Base-by-base conservation (phyloP, 1,140 invertebrate species). In the Ectropis grisescens region DNA sequence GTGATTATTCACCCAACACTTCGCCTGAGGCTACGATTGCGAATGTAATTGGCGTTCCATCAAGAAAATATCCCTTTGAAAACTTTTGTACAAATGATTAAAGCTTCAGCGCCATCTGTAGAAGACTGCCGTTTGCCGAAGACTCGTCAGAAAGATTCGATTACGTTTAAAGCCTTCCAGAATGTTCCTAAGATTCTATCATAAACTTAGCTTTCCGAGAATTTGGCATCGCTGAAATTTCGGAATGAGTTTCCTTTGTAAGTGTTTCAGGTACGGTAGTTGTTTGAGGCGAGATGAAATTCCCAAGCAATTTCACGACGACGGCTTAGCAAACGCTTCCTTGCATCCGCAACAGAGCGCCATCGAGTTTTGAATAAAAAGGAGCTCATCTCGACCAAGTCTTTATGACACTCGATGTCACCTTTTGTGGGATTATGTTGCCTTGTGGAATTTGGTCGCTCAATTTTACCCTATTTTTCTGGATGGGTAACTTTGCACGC, bases 301-400 rank as follows among this genome's bases (percentile, higher is more conserved):
- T 48, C 42, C 43, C 13, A 42, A 44, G 32, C 40, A 49, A 46
- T 46, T 48, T 50, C 37, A 29, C 19, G 24, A 29, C 29, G 34
- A 33, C 33, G 37, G 36, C 49, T 53, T 37, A 54, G 40, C 29
- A 33, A 50, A 48, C 53, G 27, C 14, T 30, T 44, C 36, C 32
- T 28, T 36, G 2, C 29, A 39, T 50, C 44, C 29, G 34, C 37
- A 39, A 44, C 40, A 44, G 16, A 30, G 40, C 36, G 23, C 35
- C 31, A 41, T 33, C 36, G 47, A 55, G 42, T 41, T 48, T 49
- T 58, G 35, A 58, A 53, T 50, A 57, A 48, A 54, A 50, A 49
- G 38, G 23, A 14, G 24, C 34, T 49, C 46, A 41, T 49, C 49
- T 43, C 53, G 15, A 30, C 38, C 36, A 48, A 49, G 24, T 10